Evolutionary conservation across 2,888 invertebrate species (phyloP), one percentile per base, ranked within the genome.

Genomic region (Mystacides longicornis): DNA sequence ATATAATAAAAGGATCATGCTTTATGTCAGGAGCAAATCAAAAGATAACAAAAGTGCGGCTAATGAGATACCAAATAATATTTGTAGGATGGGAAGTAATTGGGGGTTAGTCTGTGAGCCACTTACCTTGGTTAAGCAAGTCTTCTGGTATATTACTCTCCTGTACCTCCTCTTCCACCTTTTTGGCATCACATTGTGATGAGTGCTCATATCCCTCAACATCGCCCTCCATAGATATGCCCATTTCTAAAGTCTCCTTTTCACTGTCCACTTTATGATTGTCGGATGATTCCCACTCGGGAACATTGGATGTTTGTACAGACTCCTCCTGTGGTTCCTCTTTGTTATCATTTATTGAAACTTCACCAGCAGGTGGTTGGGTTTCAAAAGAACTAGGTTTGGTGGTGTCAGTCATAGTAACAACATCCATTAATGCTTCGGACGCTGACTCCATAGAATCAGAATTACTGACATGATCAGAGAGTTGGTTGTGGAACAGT

Each of bases 281-380:
- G 58, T 80, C 76, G 59, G 81, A 82, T 45, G 81, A 79, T 66
- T 82, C 82, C 82, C 82, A 82, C 62, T 82, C 81, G 2, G 76
- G 72, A 37, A 14, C 73, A 59, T 71, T 73, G 49, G 76, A 71
- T 19, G 74, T 68, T 2, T 42, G 46, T n/a, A 37, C 50, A 9
- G 51, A 48, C 57, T 73, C 72, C 59, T 45, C 7, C 1, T 31
- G 18, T 7, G 20, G n/a, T 18, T 20, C 22, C 11, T 47, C 52
- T 18, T 42, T n/a, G 20, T 46, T 47, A 4, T 31, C 31, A 31
- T 31, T 47, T 5, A 16, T 14, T 14, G 31, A n/a, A 5, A 16
- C 22, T 4, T 43, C 23, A 27, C 27, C 23, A 14, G 45, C 27
- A n/a, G 43, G 52, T 42, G 68, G 70, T 49, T 68, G 67, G 54